Evolutionary conservation across 1,140 invertebrate genomes (phyloP), one percentile per base, ranked within the genome.

Genomic region (Anthonomus grandis): DNA sequence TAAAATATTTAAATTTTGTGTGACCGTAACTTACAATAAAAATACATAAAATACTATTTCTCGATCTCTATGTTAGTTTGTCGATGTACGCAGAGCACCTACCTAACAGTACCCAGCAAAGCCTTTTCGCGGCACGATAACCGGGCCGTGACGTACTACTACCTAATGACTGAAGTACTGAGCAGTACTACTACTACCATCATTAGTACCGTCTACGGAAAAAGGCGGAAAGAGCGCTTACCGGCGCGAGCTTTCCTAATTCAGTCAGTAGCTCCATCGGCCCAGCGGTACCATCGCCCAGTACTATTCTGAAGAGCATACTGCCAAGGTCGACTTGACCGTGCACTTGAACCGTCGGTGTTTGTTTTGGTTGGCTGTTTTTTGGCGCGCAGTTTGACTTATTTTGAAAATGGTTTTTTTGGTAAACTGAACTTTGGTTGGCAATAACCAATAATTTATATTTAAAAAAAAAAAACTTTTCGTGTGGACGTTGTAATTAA

Each of bases 141-240:
- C 38, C 55, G 46, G 47, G 55, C 55, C 55, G 55, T 57, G 46
- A 57, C 55, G 46, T 48, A 39, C 24, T 45, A 21, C 51, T 38
- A 39, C 25, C 55, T 49, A 50, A 48, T 48, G 41, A 56, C 44
- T 24, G 25, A 9, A 6, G 36, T n/a, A 31, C n/a, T n/a, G n/a
- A n/a, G n/a, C n/a, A n/a, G n/a, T n/a, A 31, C 27, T 31, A 27
- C 3, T 50, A 50, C 44, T 19, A 31, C 19, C 41, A 46, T 54
- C 34, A 48, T 48, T 25, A 48, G 50, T 37, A 27, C 5, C 25
- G 31, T 46, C 31, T 46, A 19, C 46, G 54, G 45, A 56, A 56
- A 55, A 56, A 56, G 36, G 55, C 55, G 55, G 55, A 57, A 57
- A 50, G 46, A 57, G 27, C n/a, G n/a, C 38, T 41, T 48, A 17